These are phyloP conservation scores for Zoanthus sociatus DNA, from an alignment of 92 coral and sea anemone genomes.

Conservation along the genomic window DNA sequence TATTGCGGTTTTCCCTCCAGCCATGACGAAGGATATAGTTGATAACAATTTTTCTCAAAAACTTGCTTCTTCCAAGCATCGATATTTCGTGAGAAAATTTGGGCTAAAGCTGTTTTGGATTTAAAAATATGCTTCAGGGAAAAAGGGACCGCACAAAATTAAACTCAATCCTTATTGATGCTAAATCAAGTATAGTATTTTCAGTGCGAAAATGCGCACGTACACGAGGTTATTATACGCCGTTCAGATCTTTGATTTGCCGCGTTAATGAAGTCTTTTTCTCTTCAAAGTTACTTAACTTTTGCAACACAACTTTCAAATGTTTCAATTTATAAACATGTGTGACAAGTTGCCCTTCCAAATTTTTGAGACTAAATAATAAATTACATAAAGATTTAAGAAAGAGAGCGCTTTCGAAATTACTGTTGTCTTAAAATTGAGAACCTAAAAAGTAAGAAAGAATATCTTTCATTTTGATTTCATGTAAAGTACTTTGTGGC, in stretches of 20 bases:
- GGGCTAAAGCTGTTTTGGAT: background rate
- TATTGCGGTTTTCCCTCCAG: slow-evolving; percentile 31
- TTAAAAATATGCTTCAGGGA: background rate
- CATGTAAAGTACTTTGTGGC: background rate
- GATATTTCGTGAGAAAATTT: background rate
- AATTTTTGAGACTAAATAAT: no score
- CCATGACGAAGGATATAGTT: background rate
- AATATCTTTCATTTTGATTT: background rate
- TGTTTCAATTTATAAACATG: background rate
- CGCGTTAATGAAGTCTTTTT: slow-evolving; percentile 10
- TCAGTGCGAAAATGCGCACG: slow-evolving; percentile 9
- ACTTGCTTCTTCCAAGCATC: background rate
- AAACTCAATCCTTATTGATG: background rate
- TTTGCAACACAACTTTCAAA: background rate
- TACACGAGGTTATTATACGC: slow-evolving; percentile 16
- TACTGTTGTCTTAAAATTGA: no score
- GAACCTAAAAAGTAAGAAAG: no score
- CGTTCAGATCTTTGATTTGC: slow-evolving; percentile 33
- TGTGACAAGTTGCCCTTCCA: no score
- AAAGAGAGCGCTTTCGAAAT: background rate
- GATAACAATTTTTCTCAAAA: background rate
- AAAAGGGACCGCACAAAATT: background rate
- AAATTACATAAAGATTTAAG: no score
- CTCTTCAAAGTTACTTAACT: background rate
- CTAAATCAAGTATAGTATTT: background rate